These are phyloP conservation scores for Lepidurus couesii DNA, from an alignment of 1,140 invertebrate genomes.

Conservation along the genomic window DNA sequence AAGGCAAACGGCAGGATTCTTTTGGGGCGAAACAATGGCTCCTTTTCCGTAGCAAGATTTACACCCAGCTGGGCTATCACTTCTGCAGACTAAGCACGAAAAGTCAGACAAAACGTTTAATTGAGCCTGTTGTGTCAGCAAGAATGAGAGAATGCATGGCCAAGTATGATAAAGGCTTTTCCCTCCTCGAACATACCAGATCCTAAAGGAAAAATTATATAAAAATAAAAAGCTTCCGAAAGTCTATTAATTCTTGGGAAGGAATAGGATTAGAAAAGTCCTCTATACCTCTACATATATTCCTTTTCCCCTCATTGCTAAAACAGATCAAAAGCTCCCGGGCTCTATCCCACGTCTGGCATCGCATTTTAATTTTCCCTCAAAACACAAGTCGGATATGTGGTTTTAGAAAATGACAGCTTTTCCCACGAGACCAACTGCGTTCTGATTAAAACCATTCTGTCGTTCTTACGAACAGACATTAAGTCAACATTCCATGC, in stretches of 20 bases:
- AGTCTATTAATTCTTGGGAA: background rate
- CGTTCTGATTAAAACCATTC: background rate
- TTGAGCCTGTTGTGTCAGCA: conserved; percentile 5
- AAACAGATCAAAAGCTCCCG: background rate
- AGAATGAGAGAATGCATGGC: conserved; percentile 7
- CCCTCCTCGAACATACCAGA: background rate
- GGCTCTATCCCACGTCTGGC: background rate
- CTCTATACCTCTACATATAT: background rate
- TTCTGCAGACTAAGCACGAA: background rate
- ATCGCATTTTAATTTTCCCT: background rate
- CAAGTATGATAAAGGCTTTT: background rate
- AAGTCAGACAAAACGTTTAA: background rate
- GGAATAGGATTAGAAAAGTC: background rate
- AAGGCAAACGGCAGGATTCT: background rate
- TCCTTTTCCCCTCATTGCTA: background rate
- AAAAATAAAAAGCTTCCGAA: background rate
- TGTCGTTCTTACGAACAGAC: background rate
- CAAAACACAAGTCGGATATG: background rate
- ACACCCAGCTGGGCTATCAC: background rate
- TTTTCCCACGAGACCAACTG: background rate
- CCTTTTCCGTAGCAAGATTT: background rate
- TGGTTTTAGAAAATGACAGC: background rate
- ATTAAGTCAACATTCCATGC: background rate
- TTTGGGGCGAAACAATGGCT: background rate
- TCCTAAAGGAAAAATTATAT: too few species aligned